Conservation (phyloP, 2,888 invertebrate species). For the Creontiades dilutus region DNA sequence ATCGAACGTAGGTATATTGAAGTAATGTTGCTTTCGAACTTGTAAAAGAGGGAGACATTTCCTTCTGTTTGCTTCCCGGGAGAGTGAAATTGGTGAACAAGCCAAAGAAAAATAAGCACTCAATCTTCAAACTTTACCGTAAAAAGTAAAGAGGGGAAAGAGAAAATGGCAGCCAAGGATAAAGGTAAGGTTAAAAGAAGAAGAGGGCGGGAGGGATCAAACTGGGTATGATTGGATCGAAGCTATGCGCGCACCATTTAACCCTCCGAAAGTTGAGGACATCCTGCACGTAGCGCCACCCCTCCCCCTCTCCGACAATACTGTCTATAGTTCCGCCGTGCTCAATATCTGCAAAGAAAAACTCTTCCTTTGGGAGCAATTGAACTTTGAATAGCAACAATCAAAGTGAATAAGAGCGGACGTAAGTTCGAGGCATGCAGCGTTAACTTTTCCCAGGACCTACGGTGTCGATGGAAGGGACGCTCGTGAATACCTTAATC, state of each 20-base stretch:
- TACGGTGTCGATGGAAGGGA: too few species aligned
- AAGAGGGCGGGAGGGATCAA: not conserved
- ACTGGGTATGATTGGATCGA: constrained; percentile 46
- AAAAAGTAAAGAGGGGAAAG: constrained; percentile 34
- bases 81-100: constrained; percentile 10
- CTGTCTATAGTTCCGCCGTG: constrained; percentile 4
- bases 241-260: constrained; percentile 52
- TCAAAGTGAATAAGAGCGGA: constrained; percentile 24
- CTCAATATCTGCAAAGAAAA: constrained; percentile 1
- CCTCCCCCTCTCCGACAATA: not conserved
- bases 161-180: constrained; percentile 18
- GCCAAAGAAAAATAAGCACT: constrained; percentile 49
- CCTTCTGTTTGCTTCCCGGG: not conserved
- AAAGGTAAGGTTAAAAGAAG: not conserved
- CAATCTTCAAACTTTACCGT: constrained; percentile 32
- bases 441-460: not conserved
- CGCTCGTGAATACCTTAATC: too few species aligned
- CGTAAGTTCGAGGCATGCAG: not conserved
- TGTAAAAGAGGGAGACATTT: not conserved
- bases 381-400: constrained; percentile 46
- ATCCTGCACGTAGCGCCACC: constrained; percentile 29
- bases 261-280: constrained; percentile 32
- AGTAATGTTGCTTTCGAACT: not conserved
- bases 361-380: constrained; percentile 38
- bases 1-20: constrained; percentile 9